These are phyloP conservation scores for Actinopyga echinites DNA, from an alignment of 53 echinoderm and acorn worm species.

Conservation along the genomic window DNA sequence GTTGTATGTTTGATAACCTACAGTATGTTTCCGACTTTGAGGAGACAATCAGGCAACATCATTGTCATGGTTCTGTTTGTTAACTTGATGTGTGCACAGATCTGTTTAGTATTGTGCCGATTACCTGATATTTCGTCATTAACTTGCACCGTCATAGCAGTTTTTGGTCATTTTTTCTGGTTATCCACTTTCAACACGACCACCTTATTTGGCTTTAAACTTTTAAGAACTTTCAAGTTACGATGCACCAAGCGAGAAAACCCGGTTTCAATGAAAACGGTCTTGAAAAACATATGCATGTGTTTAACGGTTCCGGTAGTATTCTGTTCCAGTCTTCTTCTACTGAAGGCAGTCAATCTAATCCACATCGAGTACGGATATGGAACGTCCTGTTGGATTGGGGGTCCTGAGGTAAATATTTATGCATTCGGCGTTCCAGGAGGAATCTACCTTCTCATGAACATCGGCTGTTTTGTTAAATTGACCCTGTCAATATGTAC, in stretches of 20 bases:
- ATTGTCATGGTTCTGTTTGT: neutral
- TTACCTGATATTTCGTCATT: neutral
- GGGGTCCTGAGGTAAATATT: neutral
- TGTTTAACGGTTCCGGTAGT: neutral
- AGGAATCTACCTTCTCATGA: neutral
- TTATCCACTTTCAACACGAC: conserved; percentile 9
- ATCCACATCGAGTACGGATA: neutral
- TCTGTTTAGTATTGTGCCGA: neutral
- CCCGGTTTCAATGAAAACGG: neutral
- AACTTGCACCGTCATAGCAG: neutral
- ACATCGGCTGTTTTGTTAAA: neutral
- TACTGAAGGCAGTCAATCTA: neutral
- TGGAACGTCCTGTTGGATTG: conserved; percentile 1
- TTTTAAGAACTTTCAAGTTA: neutral
- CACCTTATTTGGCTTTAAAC: neutral
- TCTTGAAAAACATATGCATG: neutral
- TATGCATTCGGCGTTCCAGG: conserved; percentile 16
- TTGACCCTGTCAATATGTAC: conserved; percentile 2
- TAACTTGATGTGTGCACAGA: neutral
- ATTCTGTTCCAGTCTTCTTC: neutral
- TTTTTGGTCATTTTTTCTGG: conserved; percentile 5
- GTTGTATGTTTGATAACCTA: neutral
- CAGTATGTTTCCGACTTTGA: neutral
- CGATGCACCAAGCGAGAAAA: neutral
- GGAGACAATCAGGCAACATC: neutral